Conservation (phyloP, 1,140 invertebrate species). For the Bombus waltoni region DNA sequence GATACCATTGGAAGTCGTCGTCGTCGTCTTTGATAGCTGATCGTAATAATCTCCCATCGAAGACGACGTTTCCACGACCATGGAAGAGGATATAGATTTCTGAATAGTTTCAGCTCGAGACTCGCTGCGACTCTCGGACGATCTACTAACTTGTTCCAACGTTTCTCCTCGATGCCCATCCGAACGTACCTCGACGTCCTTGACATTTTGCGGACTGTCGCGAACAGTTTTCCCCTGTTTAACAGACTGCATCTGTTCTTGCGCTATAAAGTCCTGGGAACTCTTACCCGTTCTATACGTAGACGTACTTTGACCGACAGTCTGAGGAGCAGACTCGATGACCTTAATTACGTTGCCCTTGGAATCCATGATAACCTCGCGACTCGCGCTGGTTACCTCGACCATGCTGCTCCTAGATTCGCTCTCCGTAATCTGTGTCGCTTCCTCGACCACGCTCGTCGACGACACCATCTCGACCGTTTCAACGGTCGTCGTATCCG, state of each 20-base stretch:
- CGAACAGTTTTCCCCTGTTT: slow-evolving; percentile 45
- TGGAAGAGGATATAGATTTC: slow-evolving; percentile 48
- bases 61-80: slow-evolving; percentile 32
- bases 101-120: slow-evolving; percentile 38
- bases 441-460: slow-evolving; percentile 74
- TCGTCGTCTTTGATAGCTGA: not conserved
- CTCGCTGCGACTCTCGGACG: slow-evolving; percentile 41
- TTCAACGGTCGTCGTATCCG: slow-evolving; percentile 52
- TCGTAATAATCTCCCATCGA: slow-evolving; percentile 1
- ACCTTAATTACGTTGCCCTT: slow-evolving; percentile 76
- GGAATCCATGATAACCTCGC: slow-evolving; percentile 75
- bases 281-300: slow-evolving; percentile 45
- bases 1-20: not conserved
- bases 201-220: slow-evolving; percentile 12
- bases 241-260: slow-evolving; percentile 63
- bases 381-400: slow-evolving; percentile 72
- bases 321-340: slow-evolving; percentile 66
- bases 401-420: slow-evolving; percentile 69
- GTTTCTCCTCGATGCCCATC: slow-evolving; percentile 1
- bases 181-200: not conserved
- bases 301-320: slow-evolving; percentile 48
- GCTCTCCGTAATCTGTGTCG: slow-evolving; percentile 67
- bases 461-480: slow-evolving; percentile 69
- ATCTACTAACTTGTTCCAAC: not conserved
- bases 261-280: slow-evolving; percentile 67